These are phyloP conservation scores for Parauchenoglanis punctatus DNA, from an alignment of 2,797 vertebrate genomes.

Conservation along the genomic window DNA sequence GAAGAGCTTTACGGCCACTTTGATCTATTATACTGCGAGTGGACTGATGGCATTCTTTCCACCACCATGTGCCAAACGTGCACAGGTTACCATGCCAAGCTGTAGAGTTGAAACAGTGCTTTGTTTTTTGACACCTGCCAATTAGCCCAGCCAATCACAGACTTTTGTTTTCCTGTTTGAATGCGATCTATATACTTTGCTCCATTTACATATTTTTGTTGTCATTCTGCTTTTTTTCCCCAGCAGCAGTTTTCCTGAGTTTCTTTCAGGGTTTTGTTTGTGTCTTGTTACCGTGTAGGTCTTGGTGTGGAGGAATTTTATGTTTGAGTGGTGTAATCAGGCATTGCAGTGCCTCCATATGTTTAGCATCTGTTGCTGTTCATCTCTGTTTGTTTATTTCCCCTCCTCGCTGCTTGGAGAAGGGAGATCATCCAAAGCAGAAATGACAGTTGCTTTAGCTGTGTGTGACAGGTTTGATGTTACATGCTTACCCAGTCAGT, in stretches of 20 bases:
- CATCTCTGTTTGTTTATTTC: constrained; percentile 50
- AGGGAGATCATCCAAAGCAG: constrained; percentile 54
- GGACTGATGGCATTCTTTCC: constrained; percentile 21
- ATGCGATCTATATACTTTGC: neutral
- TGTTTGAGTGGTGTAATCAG: constrained; percentile 46
- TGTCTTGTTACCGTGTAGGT: constrained; percentile 34
- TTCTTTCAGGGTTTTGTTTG: constrained; percentile 14
- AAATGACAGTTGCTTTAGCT: constrained; percentile 56
- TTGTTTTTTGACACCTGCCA: constrained; percentile 11
- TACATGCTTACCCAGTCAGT: constrained; percentile 48
- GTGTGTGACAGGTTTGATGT: constrained; percentile 57
- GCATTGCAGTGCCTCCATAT: constrained; percentile 44
- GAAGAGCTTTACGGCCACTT: constrained; percentile 41
- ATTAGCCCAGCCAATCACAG: neutral
- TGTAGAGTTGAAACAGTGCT: neutral
- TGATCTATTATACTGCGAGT: constrained; percentile 30
- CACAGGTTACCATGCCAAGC: constrained; percentile 29
- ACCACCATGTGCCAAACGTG: constrained; percentile 31
- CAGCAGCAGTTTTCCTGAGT: neutral
- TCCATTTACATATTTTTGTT: constrained; percentile 22
- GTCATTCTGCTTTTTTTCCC: neutral
- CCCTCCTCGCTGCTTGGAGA: constrained; percentile 45
- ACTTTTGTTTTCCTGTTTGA: neutral
- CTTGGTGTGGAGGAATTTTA: constrained; percentile 36
- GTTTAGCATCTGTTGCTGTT: constrained; percentile 50